Base-by-base conservation (phyloP, 2,888 invertebrate genomes). In the Clepsis dumicolana region DNA sequence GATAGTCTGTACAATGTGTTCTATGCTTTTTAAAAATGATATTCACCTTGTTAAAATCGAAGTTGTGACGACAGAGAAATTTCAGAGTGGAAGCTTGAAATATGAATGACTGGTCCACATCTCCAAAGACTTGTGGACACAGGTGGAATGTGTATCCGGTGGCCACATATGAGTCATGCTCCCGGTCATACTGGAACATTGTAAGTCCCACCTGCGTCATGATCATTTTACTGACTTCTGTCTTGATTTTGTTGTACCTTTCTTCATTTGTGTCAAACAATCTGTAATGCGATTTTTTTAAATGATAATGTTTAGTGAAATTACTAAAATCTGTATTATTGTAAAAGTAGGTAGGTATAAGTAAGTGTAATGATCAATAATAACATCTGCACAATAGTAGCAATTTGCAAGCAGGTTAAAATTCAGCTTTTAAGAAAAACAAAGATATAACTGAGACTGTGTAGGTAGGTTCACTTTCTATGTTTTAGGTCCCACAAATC, bases 1-100 rank as follows among this genome's bases (percentile, higher is more conserved):
- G n/a, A n/a, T 8, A 35, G 35, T 38, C 14, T 35, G 14, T 35
- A 4, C 1, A 38, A 38, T 4, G 4, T 4, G 14, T 14, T 38
- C n/a, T 2, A 2, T n/a, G 35, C n/a, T 38, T 38, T 4, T 4
- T n/a, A 14, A 2, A 14, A 38, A 38, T n/a, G 14, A n/a, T 5
- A 61, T 16, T 67, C 92, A 96, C 97, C 95, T 96, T 96, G 85
- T 97, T 96, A 81, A 97, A 97, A 88, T 97, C 95, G 85, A 96
- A 96, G 25, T 94, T 94, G 80, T 96, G 91, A 62, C 82, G 83
- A 74, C 94, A 93, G 38, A 96, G 89, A 84, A 97, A 97, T 68
- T 94, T 94, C 14, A 96, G 77, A 3, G 95, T 94, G 0, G 95
- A 94, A 0, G 95, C 94, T 89, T 96, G 95, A 78, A 95, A 95